Evolutionary conservation across 2,888 invertebrate species (phyloP).

Genomic region (Perizoma flavofasciatum): DNA sequence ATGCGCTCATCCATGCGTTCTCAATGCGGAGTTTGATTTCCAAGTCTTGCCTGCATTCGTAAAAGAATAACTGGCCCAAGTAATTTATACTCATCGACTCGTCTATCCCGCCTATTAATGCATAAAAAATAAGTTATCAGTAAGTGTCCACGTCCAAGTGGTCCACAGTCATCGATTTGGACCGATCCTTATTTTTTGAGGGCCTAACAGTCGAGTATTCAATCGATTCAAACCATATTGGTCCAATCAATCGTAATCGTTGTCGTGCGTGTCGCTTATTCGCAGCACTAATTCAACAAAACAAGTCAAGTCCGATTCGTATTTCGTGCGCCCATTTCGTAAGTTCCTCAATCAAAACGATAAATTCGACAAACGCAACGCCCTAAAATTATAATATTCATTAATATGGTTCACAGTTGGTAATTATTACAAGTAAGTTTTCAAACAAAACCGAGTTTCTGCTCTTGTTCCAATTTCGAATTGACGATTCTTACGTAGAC

Average conservation of each 20-base stretch:
- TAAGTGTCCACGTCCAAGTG: no score
- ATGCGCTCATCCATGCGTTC: no score
- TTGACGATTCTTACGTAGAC: constrained; percentile 66
- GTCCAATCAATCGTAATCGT: background rate
- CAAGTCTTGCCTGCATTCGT: no score
- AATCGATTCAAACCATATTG: background rate
- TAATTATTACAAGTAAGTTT: constrained; percentile 27
- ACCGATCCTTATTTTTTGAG: no score
- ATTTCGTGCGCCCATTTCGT: constrained; percentile 83
- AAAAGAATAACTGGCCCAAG: no score
- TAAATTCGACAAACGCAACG: constrained; percentile 75
- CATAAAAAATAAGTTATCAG: no score
- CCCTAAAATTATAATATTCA: constrained; percentile 57
- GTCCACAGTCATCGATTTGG: no score
- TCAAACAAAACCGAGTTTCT: constrained; percentile 23
- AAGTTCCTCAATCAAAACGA: constrained; percentile 76
- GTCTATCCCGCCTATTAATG: no score
- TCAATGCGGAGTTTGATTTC: no score
- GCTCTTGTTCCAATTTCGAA: constrained; percentile 56
- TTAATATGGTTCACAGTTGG: constrained; percentile 21
- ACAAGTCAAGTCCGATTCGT: constrained; percentile 82
- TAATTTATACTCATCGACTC: no score
- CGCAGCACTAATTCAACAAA: constrained; percentile 61
- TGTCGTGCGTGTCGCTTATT: background rate
- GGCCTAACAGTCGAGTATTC: constrained; percentile 14